A percentile compares a stretch with the other conserved stretches of the same genome.
These are phyloP conservation scores for Papilio elwesi DNA, from an alignment of 2,888 invertebrate species.

Conservation along the genomic window DNA sequence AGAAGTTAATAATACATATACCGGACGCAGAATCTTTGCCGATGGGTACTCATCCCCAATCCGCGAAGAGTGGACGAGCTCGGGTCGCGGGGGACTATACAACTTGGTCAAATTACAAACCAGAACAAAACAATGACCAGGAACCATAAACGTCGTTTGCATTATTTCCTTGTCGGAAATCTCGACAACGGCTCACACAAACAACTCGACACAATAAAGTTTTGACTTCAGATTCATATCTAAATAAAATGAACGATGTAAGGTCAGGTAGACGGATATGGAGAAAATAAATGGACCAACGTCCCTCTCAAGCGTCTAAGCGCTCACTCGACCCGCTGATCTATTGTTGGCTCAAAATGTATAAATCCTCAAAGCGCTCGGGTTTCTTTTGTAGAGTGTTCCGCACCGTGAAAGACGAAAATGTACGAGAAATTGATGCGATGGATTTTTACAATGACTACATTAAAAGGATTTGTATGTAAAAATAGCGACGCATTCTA, in stretches of 20 bases:
- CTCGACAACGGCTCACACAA: no score
- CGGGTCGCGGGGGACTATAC: no score
- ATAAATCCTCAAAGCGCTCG: constrained; percentile 10
- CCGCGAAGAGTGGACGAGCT: no score
- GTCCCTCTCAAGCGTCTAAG: constrained; percentile 22
- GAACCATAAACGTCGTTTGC: no score
- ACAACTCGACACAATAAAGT: background rate
- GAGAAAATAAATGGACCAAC: constrained; percentile 20
- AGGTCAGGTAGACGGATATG: background rate
- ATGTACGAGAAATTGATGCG: background rate
- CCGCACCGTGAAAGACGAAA: constrained; percentile 1
- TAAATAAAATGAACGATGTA: background rate
- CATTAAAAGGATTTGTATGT: background rate
- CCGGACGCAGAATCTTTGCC: no score
- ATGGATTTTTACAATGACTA: background rate
- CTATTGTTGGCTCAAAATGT: constrained; percentile 21
- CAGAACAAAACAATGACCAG: no score
- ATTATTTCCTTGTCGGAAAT: no score
- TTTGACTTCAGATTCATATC: background rate
- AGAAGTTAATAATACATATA: no score
- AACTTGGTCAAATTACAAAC: no score
- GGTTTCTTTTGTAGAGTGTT: constrained; percentile 7
- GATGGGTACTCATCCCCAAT: no score
- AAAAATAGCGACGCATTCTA: no score
- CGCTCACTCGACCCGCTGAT: constrained; percentile 29